Evolutionary conservation across 2,113 vertebrate genomes (phyloP).

Genomic region (Podarcis raffonei): DNA sequence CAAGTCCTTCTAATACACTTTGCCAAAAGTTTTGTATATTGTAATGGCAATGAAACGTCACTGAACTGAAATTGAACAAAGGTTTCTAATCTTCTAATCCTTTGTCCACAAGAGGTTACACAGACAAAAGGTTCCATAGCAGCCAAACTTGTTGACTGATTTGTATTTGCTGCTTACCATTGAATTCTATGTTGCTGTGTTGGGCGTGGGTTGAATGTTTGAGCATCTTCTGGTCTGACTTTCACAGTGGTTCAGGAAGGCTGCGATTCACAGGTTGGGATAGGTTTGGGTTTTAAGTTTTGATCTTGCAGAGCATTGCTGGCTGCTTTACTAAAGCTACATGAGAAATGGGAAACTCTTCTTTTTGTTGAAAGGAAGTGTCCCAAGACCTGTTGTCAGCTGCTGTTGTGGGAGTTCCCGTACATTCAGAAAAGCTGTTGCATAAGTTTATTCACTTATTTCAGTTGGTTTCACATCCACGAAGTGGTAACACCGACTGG

Average conservation of each 20-base stretch:
- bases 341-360: not conserved
- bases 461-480: not conserved
- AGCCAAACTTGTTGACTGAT: not conserved
- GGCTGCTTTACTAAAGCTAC: not conserved
- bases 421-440: not conserved
- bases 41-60: too few relatives aligned
- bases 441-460: conserved; percentile 10
- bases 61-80: not conserved
- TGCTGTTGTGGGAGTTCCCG: not conserved
- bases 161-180: not conserved
- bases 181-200: not conserved
- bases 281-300: not conserved
- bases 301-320: not conserved
- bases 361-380: not conserved
- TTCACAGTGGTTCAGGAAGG: not conserved
- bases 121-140: not conserved
- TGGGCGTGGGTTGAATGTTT: not conserved
- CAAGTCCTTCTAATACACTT: not conserved
- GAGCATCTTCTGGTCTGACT: not conserved
- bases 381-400: not conserved
- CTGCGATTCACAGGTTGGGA: not conserved
- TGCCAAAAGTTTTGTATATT: not conserved
- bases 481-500: not conserved
- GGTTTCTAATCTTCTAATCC: not conserved
- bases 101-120: not conserved